A percentile compares a stretch with the other conserved stretches of the same genome.
These are phyloP conservation scores for Aviceda subcristata DNA, from an alignment of 2,113 vertebrate species.

Conservation along the genomic window DNA sequence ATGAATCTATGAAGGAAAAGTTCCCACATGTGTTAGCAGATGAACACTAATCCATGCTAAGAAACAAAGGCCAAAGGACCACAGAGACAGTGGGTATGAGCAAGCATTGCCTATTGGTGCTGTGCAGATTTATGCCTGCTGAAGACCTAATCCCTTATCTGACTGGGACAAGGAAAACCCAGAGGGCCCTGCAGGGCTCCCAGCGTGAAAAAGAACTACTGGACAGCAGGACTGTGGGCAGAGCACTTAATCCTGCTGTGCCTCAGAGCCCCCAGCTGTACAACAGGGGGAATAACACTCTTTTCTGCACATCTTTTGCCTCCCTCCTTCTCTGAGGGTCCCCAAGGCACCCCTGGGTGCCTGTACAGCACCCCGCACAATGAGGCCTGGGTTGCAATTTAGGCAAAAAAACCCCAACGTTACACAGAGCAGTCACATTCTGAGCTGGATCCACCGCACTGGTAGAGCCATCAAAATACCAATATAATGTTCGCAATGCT, in stretches of 20 bases:
- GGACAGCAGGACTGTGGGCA: neutral
- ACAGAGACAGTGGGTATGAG: neutral
- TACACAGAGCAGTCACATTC: neutral
- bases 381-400: rapidly evolving
- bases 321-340: neutral
- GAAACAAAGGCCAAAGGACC: neutral
- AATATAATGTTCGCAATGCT: rapidly evolving
- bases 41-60: neutral
- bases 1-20: neutral
- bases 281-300: neutral
- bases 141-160: neutral
- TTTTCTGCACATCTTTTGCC: neutral
- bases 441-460: neutral
- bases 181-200: neutral
- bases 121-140: neutral
- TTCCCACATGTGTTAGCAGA: rapidly evolving
- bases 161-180: neutral
- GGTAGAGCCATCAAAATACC: neutral
- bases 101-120: neutral
- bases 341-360: neutral
- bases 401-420: neutral
- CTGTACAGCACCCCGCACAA: rapidly evolving
- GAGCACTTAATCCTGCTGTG: neutral
- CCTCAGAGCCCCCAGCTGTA: conserved; percentile 23
- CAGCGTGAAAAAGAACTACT: neutral